Conservation (phyloP, 1,140 invertebrate genomes). For the Physella acuta region DNA sequence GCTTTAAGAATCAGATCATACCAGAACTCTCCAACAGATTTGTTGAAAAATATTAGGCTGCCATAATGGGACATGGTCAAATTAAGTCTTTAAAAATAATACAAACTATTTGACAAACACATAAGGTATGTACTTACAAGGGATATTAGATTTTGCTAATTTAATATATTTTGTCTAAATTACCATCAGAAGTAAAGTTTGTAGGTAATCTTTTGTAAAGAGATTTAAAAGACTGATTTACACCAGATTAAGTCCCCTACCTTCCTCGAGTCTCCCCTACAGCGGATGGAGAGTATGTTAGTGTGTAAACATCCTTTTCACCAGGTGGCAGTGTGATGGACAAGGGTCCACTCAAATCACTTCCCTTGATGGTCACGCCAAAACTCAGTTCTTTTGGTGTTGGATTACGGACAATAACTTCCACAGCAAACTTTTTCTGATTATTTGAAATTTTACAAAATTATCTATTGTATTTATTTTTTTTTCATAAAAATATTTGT, state of each 20-base stretch:
- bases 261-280: constrained; percentile 53
- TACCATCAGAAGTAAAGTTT: no score
- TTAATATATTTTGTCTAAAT: no score
- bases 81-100: no score
- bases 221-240: no score
- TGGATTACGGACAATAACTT: constrained; percentile 56
- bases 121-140: no score
- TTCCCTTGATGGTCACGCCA: constrained; percentile 46
- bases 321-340: constrained; percentile 46
- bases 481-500: not conserved
- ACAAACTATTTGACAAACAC: no score
- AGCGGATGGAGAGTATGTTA: constrained; percentile 50
- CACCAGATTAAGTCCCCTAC: no score
- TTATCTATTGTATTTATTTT: not conserved
- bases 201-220: no score
- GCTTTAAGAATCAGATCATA: constrained; percentile 52
- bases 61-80: no score
- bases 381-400: constrained; percentile 48
- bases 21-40: constrained; percentile 58
- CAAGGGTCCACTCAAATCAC: constrained; percentile 43
- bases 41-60: constrained; percentile 58
- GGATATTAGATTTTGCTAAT: no score
- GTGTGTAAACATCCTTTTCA: constrained; percentile 50
- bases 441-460: not conserved
- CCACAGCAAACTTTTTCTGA: constrained; percentile 51